phyloP scores from a whole-genome alignment of 2,113 vertebrate genomes.

The Potamarius usumacintae region DNA sequence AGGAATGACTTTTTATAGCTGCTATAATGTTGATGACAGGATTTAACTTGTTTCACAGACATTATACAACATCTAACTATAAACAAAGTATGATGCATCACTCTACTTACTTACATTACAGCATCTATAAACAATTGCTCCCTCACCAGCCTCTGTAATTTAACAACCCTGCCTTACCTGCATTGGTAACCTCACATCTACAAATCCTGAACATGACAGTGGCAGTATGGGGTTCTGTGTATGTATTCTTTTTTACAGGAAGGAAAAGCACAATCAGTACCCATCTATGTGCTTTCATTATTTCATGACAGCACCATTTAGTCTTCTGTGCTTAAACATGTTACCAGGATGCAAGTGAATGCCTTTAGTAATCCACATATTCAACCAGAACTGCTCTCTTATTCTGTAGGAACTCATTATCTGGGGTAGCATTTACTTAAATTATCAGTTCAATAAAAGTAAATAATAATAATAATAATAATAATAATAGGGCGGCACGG shows the following conservation, averaged over 20 bases:
- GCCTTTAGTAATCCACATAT: neutral
- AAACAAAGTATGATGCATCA: neutral
- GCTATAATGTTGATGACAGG: neutral
- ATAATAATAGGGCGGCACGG: too few species aligned
- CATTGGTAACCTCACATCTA: neutral
- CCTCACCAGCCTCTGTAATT: neutral
- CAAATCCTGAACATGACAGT: neutral
- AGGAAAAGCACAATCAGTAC: slow-evolving; percentile 5
- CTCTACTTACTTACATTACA: neutral
- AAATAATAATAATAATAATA: too few species aligned
- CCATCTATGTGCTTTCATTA: slow-evolving; percentile 10
- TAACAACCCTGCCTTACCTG: neutral
- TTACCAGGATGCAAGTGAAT: neutral
- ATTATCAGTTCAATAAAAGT: neutral
- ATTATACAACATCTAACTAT: neutral
- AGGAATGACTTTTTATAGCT: neutral
- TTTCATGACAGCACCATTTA: slow-evolving; percentile 6
- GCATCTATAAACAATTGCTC: neutral
- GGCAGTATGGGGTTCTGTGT: neutral
- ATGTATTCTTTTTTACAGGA: neutral
- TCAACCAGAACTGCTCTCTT: neutral
- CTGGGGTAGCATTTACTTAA: neutral
- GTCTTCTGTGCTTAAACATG: neutral
- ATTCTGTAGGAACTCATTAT: neutral
- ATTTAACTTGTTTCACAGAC: neutral